Evolutionary conservation across 2,113 vertebrate species (phyloP), one percentile per base, ranked within the genome.

Genomic region (Marcusenius ussheri): DNA sequence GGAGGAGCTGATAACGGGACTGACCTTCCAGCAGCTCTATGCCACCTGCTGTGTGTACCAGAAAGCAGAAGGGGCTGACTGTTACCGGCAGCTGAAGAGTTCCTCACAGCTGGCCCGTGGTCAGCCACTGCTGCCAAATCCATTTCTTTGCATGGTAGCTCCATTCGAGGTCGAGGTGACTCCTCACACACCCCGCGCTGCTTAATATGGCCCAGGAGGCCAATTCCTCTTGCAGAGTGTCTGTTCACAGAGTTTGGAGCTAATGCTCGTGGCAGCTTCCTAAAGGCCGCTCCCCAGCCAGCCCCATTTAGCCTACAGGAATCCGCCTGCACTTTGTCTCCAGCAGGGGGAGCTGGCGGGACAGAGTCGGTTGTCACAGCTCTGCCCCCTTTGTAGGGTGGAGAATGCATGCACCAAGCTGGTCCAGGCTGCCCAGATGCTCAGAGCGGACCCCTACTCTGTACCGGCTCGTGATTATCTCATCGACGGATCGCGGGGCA

Each of bases 391-490:
- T 27, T 88, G 5, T 93, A 99, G 98, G 93, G 98, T 99, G 91
- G 98, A 99, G 95, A 99, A 98, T 42, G 98, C 98, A 24, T 97
- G 97, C 91, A 97, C 97, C 3, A 99, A 99, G 91, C 97, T 99
- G 5, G 97, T 99, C 90, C 97, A 97, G 94, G 98, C 98, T 5
- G 97, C 98, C 83, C 97, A 98, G 95, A 99, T 99, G 98, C 95
- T 99, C 91, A 98, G 97, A 91, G 95, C 97, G 3, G 98, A 99
- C 93, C 98, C 98, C 2, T 99, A 99, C 89, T 99, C 98, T 0
- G 98, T 99, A 42, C 98, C 98, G 87, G 98, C 98, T n/a, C 96
- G 98, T 89, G 98, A 99, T 94, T 99, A 99, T 92, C 96, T 99
- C 31, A 99, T 99, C 24, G 98, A 99, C 90, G 98, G 98, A 21